Evolutionary conservation across 2,797 vertebrate genomes (phyloP).

Genomic region (Onychomys torridus): DNA sequence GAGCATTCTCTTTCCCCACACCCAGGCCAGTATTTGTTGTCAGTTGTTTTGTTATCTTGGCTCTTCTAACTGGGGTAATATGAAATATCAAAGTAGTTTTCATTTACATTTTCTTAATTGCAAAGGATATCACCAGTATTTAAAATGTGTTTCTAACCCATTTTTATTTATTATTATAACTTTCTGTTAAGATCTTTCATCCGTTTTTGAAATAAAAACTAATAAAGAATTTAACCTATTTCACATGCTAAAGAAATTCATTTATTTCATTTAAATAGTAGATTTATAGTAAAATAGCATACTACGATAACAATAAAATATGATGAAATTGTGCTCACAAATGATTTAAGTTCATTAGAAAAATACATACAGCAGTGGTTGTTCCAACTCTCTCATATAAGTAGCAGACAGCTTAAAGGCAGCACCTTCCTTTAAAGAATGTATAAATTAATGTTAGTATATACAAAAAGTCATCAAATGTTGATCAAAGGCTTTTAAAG

Average conservation of each 20-base stretch:
- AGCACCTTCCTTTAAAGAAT: not conserved
- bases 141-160: not conserved
- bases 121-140: not conserved
- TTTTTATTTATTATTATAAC: not conserved
- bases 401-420: conserved; percentile 10
- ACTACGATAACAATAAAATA: conserved; percentile 9
- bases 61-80: not conserved
- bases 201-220: conserved; percentile 53
- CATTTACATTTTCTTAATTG: not conserved
- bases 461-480: conserved; percentile 18
- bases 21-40: not conserved
- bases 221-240: conserved; percentile 8
- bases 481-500: not conserved
- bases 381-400: conserved; percentile 25
- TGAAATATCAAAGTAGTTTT: not conserved
- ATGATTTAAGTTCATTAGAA: conserved; percentile 47
- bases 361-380: not conserved
- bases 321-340: not conserved
- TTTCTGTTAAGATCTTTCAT: not conserved
- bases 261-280: conserved; percentile 53
- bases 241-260: not conserved
- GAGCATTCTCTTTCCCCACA: not conserved
- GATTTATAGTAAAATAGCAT: not conserved
- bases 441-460: not conserved
- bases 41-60: not conserved